Evolutionary conservation across 2,113 vertebrate genomes (phyloP).

Genomic region (Pseudopipra pipra): DNA sequence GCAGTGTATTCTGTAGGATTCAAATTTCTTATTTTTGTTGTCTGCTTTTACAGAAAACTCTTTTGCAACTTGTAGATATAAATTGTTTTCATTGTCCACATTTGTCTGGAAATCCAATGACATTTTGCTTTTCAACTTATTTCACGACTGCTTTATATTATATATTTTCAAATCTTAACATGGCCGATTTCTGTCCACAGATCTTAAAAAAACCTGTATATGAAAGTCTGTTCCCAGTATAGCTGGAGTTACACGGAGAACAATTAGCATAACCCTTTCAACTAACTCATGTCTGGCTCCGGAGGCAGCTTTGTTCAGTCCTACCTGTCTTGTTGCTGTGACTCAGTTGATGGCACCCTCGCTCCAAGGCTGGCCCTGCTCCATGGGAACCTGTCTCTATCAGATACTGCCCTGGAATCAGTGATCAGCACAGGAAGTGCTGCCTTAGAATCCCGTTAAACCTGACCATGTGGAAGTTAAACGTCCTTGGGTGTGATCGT

Average conservation of each 20-base stretch:
- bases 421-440: not conserved
- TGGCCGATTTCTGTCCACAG: conserved; percentile 28
- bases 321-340: conserved; percentile 16
- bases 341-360: conserved; percentile 42
- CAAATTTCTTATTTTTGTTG: not conserved
- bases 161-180: conserved; percentile 37
- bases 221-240: conserved; percentile 14
- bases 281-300: not conserved
- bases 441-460: not conserved
- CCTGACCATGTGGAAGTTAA: conserved; percentile 55
- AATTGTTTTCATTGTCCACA: not conserved
- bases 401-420: not conserved
- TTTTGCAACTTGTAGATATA: not conserved
- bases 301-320: conserved; percentile 18
- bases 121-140: conserved; percentile 5
- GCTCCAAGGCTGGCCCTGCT: not conserved
- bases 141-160: not conserved
- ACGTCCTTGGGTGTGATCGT: not conserved
- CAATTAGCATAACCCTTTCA: not conserved
- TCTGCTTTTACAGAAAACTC: conserved; percentile 11
- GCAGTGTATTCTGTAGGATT: not conserved
- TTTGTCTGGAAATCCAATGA: conserved; percentile 14
- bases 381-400: not conserved
- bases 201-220: not conserved
- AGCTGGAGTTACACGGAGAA: not conserved